Conservation (phyloP, 2,113 vertebrate genomes). For the Malurus melanocephalus region DNA sequence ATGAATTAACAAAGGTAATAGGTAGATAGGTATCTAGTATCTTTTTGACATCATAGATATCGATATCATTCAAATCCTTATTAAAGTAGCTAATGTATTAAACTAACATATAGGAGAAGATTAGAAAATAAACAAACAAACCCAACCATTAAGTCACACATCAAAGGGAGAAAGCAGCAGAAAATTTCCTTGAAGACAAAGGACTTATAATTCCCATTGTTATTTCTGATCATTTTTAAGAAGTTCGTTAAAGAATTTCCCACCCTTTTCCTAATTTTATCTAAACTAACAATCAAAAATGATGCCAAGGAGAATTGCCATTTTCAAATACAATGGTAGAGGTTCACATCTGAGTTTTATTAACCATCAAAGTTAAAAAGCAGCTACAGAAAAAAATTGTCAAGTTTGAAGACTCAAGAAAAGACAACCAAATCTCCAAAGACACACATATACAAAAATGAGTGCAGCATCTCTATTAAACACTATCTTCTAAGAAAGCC, state of each 20-base stretch:
- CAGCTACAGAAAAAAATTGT: not conserved
- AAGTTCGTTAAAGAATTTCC: not conserved
- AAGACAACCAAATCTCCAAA: not conserved
- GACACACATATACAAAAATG: not conserved
- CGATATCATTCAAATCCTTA: not conserved
- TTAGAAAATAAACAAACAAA: not conserved
- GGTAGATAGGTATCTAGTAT: not conserved
- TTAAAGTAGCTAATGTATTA: not conserved
- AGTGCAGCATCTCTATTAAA: not conserved
- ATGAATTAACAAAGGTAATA: not conserved
- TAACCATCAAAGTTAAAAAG: not conserved
- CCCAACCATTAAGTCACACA: not conserved
- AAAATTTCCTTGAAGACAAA: not conserved
- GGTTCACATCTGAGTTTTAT: not conserved
- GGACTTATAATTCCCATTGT: not conserved
- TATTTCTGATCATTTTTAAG: not conserved
- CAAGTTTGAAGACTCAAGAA: not conserved
- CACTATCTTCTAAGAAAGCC: not conserved
- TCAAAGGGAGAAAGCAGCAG: not conserved
- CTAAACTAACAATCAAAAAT: not conserved
- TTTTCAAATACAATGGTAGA: not conserved
- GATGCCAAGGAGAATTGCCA: accelerated
- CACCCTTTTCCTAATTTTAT: not conserved
- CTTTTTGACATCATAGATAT: not conserved
- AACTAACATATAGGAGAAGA: not conserved